Evolutionary conservation across 2,113 vertebrate species (phyloP).

Genomic region (Nicator chloris): DNA sequence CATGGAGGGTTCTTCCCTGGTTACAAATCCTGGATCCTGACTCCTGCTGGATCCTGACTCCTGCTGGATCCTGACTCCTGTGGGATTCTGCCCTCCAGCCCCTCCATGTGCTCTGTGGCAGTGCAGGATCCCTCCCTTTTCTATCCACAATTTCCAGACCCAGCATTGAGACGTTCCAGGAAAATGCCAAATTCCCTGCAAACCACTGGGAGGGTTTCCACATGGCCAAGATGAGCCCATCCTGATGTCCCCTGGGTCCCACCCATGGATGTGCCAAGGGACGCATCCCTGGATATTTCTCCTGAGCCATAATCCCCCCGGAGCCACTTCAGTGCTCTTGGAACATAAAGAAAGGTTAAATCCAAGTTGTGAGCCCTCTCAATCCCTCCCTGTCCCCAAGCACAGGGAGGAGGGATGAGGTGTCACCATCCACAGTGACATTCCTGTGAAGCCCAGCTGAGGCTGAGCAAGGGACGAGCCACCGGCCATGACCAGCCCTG

Average conservation of each 20-base stretch:
- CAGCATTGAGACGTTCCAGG: not conserved
- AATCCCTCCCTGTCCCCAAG: not conserved
- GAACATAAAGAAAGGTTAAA: not conserved
- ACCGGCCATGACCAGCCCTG: not conserved
- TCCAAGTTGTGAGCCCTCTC: not conserved
- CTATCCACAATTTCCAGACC: not conserved
- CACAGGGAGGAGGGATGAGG: not conserved
- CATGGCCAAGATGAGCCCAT: not conserved
- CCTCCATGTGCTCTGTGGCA: fast-evolving
- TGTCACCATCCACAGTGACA: not conserved
- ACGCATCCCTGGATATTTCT: not conserved
- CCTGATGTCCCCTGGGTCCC: not conserved
- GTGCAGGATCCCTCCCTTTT: not conserved
- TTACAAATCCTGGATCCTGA: not conserved
- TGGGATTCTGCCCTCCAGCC: not conserved
- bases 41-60: fast-evolving
- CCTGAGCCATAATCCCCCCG: not conserved
- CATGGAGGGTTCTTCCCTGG: not conserved
- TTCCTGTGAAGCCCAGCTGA: not conserved
- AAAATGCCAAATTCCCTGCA: not conserved
- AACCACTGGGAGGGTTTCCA: fast-evolving
- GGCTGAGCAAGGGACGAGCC: not conserved
- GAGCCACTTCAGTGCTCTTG: not conserved
- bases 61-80: not conserved
- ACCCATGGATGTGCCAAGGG: fast-evolving